Evolutionary conservation across 2,113 vertebrate genomes (phyloP), one percentile per base, ranked within the genome.

Genomic region (Pelobates fuscus): DNA sequence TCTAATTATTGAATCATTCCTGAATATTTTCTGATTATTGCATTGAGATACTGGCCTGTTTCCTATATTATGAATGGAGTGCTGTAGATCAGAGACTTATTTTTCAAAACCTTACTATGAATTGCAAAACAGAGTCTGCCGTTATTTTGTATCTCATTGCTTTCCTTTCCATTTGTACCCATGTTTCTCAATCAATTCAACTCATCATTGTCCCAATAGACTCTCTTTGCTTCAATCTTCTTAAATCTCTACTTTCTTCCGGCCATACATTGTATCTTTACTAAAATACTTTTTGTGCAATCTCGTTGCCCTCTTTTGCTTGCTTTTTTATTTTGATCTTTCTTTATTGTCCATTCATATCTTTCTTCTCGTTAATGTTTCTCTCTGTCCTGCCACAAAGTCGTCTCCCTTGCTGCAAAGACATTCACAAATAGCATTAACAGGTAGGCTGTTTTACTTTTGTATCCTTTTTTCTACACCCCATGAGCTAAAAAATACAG

Each of bases 171-270:
- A 55, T 55, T 23, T 55, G 18, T 55, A 2, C 52, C 52, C 21
- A 6, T 55, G 52, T 55, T 55, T 55, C 21, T 55, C 52, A 23
- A 55, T 55, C 52, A 55, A 55, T 17, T 23, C n/a, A 55, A 55
- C 32, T 37, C 10, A 20, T 55, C 52, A 55, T 55, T 55, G 44
- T 55, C 52, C 52, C 52, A 8, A 17, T 23, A 23, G 52, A 55
- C 17, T 8, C 6, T 55, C 6, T 52, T 17, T 55, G 18, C 52
- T 23, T 23, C 52, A 23, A 55, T 23, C 52, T 21, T 55, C 18
- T n/a, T 21, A 55, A 55, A 55, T 55, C 52, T 21, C 52, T 7
- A 49, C 15, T 49, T n/a, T 55, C 21, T 55, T 55, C 52, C 52
- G 2, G 6, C 52, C 12, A 4, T 23, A 23, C 17, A 49, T 49